A percentile compares a stretch with the other conserved stretches of the same genome.
Conservation (phyloP, 2,797 vertebrate species). For the Bradypodion pumilum region DNA sequence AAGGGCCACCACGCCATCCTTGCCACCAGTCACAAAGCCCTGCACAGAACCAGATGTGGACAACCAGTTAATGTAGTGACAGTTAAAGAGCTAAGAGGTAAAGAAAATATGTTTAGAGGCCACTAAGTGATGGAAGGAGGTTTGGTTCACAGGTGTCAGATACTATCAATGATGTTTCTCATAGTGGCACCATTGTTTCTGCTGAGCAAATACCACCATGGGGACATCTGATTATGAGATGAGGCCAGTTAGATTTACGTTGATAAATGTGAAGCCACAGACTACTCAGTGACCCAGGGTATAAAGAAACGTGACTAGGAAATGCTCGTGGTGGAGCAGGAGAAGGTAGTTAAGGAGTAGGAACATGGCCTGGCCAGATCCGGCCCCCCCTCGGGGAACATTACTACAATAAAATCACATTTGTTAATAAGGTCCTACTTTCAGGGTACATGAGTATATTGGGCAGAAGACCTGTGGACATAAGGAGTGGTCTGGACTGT, state of each 20-base stretch:
- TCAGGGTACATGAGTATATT: too few relatives aligned
- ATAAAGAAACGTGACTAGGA: background rate
- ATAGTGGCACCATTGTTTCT: background rate
- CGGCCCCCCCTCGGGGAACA: too few relatives aligned
- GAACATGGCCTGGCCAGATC: background rate
- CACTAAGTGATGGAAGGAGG: background rate
- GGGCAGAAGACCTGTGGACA: too few relatives aligned
- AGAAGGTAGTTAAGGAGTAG: background rate
- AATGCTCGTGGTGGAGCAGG: background rate
- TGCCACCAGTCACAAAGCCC: slow-evolving; percentile 96
- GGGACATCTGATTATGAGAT: background rate
- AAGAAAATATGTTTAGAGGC: background rate
- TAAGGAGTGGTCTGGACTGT: too few relatives aligned
- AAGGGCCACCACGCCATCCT: slow-evolving; percentile 93
- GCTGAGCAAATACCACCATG: background rate
- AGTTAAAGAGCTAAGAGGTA: background rate
- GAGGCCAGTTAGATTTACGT: background rate
- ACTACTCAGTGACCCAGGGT: too few relatives aligned
- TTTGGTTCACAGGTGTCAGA: background rate
- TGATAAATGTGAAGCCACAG: background rate
- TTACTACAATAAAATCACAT: background rate
- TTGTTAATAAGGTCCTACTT: too few relatives aligned
- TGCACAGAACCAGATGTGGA: slow-evolving; percentile 62
- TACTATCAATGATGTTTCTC: background rate
- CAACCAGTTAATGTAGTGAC: background rate